phyloP scores from a whole-genome alignment of 2,113 vertebrate species.

The Indicator indicator region DNA sequence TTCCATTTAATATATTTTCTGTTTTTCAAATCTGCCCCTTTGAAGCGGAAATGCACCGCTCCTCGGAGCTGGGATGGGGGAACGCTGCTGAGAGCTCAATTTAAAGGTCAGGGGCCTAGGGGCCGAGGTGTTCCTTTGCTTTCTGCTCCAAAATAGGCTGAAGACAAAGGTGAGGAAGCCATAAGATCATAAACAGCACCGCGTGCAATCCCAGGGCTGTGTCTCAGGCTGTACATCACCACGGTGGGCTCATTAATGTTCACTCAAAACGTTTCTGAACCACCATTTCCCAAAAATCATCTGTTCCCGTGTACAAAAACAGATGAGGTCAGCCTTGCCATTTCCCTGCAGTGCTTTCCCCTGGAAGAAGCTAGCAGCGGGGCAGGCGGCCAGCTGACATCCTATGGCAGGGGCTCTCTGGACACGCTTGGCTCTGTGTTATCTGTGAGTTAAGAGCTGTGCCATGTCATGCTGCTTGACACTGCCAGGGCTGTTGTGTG shows the following conservation, averaged over 20 bases:
- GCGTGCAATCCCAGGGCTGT: fast-evolving
- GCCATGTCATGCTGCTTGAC: fast-evolving
- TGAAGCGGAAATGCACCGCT: background rate
- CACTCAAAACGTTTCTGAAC: background rate
- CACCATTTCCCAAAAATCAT: background rate
- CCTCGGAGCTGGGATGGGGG: background rate
- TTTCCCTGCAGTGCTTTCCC: background rate
- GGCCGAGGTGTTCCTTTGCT: background rate
- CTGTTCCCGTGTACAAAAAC: background rate
- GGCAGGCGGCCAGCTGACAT: conserved; percentile 1
- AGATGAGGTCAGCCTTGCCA: conserved; percentile 2
- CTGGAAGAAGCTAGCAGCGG: background rate
- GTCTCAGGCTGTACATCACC: background rate
- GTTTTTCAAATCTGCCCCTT: conserved; percentile 54
- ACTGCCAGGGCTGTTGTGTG: background rate
- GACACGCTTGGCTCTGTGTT: background rate
- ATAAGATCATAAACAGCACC: background rate
- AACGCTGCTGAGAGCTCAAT: conserved; percentile 31
- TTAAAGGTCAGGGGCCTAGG: conserved; percentile 19
- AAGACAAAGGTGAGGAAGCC: conserved; percentile 23
- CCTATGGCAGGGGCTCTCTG: background rate
- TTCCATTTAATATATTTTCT: conserved; percentile 70
- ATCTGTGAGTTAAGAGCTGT: background rate
- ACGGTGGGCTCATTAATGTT: background rate
- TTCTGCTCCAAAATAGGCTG: background rate